phyloP scores from a whole-genome alignment of 2,797 vertebrate genomes.

The Chiroxiphia lanceolata region DNA sequence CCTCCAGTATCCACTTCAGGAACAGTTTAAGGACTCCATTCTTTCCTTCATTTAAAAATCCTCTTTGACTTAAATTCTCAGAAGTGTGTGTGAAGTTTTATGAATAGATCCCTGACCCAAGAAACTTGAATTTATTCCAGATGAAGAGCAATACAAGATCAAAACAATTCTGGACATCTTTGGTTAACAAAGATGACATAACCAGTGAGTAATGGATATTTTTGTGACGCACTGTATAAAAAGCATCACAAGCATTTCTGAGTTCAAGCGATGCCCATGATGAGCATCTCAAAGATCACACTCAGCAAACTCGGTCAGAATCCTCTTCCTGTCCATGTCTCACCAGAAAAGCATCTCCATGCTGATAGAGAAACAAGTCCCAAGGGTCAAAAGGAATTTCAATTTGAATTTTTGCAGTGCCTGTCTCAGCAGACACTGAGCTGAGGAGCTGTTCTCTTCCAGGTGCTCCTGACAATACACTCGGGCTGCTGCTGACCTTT shows the following conservation, averaged over 20 bases:
- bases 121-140: neutral
- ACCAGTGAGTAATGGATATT: neutral
- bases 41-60: neutral
- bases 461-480: neutral
- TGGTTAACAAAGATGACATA: neutral
- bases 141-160: neutral
- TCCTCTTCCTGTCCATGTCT: neutral
- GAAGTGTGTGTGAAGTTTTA: neutral
- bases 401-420: neutral
- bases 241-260: neutral
- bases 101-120: neutral
- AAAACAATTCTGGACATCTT: neutral
- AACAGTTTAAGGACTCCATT: neutral
- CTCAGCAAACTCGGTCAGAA: neutral
- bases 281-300: neutral
- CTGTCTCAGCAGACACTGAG: neutral
- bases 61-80: neutral
- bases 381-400: neutral
- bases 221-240: neutral
- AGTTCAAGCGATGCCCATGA: accelerated
- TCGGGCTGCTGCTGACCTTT: neutral
- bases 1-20: neutral
- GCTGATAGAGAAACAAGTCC: neutral
- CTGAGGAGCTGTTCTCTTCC: neutral
- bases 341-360: neutral